A percentile compares a stretch with the other conserved stretches of the same genome.
Evolutionary conservation across 2,113 vertebrate genomes (phyloP).

Genomic region (Myotis brandtii): DNA sequence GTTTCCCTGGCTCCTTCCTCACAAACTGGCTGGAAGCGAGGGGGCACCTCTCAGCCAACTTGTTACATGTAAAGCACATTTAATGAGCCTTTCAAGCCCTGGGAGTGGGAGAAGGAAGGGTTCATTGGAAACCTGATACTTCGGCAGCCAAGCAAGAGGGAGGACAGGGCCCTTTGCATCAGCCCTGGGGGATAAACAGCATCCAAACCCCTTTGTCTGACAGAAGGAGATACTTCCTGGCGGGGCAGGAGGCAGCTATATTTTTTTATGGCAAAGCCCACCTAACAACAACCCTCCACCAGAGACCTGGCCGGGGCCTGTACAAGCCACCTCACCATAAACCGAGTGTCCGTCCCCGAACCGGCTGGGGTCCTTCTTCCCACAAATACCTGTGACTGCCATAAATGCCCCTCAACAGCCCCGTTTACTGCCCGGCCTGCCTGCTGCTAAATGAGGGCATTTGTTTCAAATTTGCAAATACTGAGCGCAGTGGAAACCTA

Average conservation of each 20-base stretch:
- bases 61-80: constrained; percentile 77
- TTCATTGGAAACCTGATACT: constrained; percentile 77
- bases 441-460: constrained; percentile 86
- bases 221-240: constrained; percentile 73
- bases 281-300: constrained; percentile 73
- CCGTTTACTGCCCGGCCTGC: constrained; percentile 79
- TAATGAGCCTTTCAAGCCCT: constrained; percentile 75
- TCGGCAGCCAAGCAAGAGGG: constrained; percentile 59
- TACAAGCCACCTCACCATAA: constrained; percentile 78
- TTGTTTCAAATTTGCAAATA: constrained; percentile 85
- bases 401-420: constrained; percentile 82
- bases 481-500: constrained; percentile 82
- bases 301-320: constrained; percentile 70
- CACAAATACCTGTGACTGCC: constrained; percentile 77
- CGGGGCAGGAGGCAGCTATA: constrained; percentile 22
- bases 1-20: constrained; percentile 69
- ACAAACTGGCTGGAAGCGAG: constrained; percentile 56
- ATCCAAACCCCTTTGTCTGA: constrained; percentile 74
- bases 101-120: constrained; percentile 66
- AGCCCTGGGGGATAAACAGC: constrained; percentile 72
- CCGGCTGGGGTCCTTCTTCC: constrained; percentile 78
- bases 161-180: constrained; percentile 44
- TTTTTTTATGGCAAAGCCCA: constrained; percentile 76
- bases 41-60: constrained; percentile 61
- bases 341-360: constrained; percentile 66